Evolutionary conservation across 1,140 invertebrate genomes (phyloP).

Genomic region (Trialeurodes vaporariorum): DNA sequence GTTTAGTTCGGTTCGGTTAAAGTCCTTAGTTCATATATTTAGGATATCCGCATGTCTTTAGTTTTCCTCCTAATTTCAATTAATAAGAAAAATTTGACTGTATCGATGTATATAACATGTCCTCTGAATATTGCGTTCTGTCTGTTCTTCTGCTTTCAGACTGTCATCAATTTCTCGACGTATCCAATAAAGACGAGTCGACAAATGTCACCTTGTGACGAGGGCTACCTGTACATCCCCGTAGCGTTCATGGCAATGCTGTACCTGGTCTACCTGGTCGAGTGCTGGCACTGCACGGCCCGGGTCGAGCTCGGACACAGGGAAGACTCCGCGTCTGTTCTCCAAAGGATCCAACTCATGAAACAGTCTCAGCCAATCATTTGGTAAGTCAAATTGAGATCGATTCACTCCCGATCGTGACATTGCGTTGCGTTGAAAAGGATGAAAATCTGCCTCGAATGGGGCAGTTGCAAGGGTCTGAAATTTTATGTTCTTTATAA

Average conservation of each 20-base stretch:
- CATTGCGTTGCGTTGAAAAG: no score
- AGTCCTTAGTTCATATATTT: no score
- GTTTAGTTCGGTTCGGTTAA: no score
- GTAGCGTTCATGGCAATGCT: slow-evolving; percentile 67
- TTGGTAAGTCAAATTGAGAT: slow-evolving; percentile 50
- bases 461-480: no score
- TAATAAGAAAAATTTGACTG: no score
- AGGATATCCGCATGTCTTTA: no score
- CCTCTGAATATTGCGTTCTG: not conserved
- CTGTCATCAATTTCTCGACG: slow-evolving; percentile 47
- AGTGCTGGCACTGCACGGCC: slow-evolving; percentile 69
- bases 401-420: no score
- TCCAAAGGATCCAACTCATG: slow-evolving; percentile 55
- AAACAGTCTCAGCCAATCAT: slow-evolving; percentile 60
- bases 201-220: slow-evolving; percentile 62
- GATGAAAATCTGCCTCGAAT: no score
- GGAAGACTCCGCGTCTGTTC: slow-evolving; percentile 50
- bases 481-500: no score
- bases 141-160: slow-evolving; percentile 30
- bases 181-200: slow-evolving; percentile 48
- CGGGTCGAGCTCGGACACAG: slow-evolving; percentile 49
- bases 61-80: no score
- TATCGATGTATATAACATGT: no score
- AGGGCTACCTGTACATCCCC: slow-evolving; percentile 76
- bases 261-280: slow-evolving; percentile 72